Conservation (phyloP, 2,113 vertebrate species). For the Ornithorhynchus anatinus region DNA sequence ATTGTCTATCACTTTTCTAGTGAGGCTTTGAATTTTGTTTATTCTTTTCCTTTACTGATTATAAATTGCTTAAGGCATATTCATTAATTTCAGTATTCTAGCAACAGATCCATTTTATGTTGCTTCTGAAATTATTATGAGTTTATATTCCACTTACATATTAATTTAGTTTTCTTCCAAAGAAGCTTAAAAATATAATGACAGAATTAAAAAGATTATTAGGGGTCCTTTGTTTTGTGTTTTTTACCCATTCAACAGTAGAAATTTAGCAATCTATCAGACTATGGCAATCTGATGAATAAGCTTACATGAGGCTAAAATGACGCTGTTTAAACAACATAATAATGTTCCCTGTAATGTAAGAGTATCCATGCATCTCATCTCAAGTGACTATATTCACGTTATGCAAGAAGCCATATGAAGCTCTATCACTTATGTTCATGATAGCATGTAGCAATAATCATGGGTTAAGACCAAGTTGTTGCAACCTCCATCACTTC, state of each 20-base stretch:
- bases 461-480: too few relatives aligned
- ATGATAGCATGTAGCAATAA: background rate
- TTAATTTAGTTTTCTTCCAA: constrained; percentile 1
- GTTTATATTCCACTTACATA: background rate
- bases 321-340: background rate
- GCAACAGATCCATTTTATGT: background rate
- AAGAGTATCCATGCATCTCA: background rate
- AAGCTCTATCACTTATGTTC: background rate
- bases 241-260: background rate
- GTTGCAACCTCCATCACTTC: too few relatives aligned
- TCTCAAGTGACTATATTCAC: background rate
- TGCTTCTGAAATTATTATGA: background rate
- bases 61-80: background rate
- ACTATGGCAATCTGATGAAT: background rate
- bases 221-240: background rate
- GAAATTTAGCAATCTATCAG: background rate
- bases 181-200: background rate
- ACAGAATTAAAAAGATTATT: background rate
- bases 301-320: background rate
- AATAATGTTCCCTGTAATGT: accelerated
- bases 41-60: background rate
- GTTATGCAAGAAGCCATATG: background rate
- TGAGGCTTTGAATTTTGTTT: background rate
- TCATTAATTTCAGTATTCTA: background rate
- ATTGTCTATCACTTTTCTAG: background rate